Conservation (phyloP, 2,113 vertebrate genomes). For the Peromyscus californicus region DNA sequence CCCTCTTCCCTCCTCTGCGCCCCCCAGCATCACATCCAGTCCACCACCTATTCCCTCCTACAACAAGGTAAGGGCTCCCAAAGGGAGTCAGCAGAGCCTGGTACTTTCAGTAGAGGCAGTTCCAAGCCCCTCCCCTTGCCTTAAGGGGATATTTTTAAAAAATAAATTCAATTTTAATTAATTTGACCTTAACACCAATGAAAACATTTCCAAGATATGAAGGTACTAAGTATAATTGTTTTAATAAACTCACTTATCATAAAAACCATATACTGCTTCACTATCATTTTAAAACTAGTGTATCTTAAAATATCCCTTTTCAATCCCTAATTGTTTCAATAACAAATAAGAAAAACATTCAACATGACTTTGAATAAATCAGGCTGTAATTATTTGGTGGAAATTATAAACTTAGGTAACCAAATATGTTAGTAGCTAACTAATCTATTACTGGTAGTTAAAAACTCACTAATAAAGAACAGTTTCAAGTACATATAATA, state of each 20-base stretch:
- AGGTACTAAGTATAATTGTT: slow-evolving; percentile 54
- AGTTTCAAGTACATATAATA: not conserved
- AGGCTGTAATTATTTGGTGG: not conserved
- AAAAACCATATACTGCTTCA: slow-evolving; percentile 9
- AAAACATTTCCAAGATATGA: slow-evolving; percentile 50
- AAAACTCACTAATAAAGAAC: not conserved
- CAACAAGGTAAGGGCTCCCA: too few species aligned
- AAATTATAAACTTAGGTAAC: not conserved
- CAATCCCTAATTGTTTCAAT: not conserved
- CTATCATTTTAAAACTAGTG: slow-evolving; percentile 36
- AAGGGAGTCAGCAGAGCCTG: too few species aligned
- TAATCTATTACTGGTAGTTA: not conserved
- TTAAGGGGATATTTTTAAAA: not conserved
- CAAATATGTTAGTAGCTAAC: not conserved
- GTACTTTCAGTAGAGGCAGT: too few species aligned
- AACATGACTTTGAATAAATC: not conserved
- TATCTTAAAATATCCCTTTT: slow-evolving; percentile 33
- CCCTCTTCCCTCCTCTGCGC: too few species aligned
- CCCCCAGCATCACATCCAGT: too few species aligned
- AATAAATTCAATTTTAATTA: slow-evolving; percentile 63
- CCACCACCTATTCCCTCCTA: too few species aligned
- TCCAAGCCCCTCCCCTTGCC: too few species aligned
- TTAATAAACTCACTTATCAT: slow-evolving; percentile 30
- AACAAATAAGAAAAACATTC: not conserved
- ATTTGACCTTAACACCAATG: slow-evolving; percentile 61